Percentiles rank a stretch among this genome's conserved stretches.
Evolutionary conservation across 2,888 invertebrate species (phyloP).

Genomic region (Apodemia mormo): DNA sequence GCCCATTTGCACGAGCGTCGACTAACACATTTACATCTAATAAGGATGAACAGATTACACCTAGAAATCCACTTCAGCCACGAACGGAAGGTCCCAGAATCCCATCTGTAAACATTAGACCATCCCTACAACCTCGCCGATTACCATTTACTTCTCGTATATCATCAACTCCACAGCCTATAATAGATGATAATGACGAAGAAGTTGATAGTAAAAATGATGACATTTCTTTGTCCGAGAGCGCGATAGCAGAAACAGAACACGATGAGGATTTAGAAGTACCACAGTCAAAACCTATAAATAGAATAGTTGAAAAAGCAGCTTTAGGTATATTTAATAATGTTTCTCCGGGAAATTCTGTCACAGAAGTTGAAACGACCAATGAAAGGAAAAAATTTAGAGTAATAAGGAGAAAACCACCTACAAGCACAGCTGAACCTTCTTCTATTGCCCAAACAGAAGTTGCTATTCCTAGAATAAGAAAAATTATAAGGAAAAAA

Average conservation of each 20-base stretch:
- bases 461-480: conserved; percentile 49
- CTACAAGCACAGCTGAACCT: conserved; percentile 45
- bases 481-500: conserved; percentile 71
- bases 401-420: conserved; percentile 63
- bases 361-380: conserved; percentile 46
- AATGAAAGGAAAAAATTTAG: conserved; percentile 62
- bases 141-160: conserved; percentile 56
- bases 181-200: conserved; percentile 50
- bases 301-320: conserved; percentile 51
- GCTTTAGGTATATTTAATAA: conserved; percentile 45
- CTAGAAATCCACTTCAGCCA: conserved; percentile 50
- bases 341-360: conserved; percentile 48
- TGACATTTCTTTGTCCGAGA: conserved; percentile 74
- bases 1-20: conserved; percentile 59
- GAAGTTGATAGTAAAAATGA: conserved; percentile 61
- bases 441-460: conserved; percentile 42
- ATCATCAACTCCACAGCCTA: conserved; percentile 52
- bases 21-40: conserved; percentile 40
- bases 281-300: conserved; percentile 46
- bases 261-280: conserved; percentile 52
- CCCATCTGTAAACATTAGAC: conserved; percentile 42
- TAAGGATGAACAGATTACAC: conserved; percentile 43
- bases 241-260: conserved; percentile 73
- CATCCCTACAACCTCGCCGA: conserved; percentile 53
- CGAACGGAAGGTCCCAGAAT: conserved; percentile 44